Conservation (phyloP, 2,888 invertebrate genomes). For the Erynnis tages region DNA sequence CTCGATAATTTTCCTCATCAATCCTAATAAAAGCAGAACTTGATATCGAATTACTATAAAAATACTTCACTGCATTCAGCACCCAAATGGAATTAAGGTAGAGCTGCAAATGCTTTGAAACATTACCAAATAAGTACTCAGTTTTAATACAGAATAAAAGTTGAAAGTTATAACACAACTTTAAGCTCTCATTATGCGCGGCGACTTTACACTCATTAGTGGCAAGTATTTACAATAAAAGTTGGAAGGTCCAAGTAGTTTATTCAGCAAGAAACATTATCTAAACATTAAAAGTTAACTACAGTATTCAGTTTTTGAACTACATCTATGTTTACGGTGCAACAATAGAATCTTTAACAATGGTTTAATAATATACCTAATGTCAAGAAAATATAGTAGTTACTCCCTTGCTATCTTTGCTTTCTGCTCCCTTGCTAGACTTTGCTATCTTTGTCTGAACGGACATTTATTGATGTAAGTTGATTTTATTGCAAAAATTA, state of each 20-base stretch:
- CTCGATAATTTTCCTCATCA: too few relatives aligned
- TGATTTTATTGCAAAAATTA: too few relatives aligned
- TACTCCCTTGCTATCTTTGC: too few relatives aligned
- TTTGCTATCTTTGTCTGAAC: too few relatives aligned
- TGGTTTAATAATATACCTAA: neutral
- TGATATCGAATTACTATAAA: too few relatives aligned
- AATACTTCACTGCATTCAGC: too few relatives aligned
- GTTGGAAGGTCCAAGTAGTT: constrained; percentile 42
- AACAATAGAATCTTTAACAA: constrained; percentile 3
- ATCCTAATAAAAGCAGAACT: too few relatives aligned
- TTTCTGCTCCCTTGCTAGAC: too few relatives aligned
- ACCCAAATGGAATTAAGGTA: neutral
- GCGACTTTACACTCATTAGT: constrained; percentile 48
- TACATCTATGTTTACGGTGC: too few relatives aligned
- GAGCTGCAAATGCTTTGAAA: constrained; percentile 8
- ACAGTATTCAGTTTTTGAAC: too few relatives aligned
- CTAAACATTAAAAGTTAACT: constrained; percentile 30
- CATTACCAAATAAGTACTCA: constrained; percentile 38
- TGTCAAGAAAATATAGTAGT: too few relatives aligned
- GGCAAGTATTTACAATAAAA: constrained; percentile 49
- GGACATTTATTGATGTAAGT: too few relatives aligned
- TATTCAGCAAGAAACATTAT: constrained; percentile 34
- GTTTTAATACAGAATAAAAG: constrained; percentile 38
- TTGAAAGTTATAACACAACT: constrained; percentile 38
- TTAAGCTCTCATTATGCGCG: constrained; percentile 41